A percentile compares a stretch with the other conserved stretches of the same genome.
Evolutionary conservation across 2,888 invertebrate genomes (phyloP).

Genomic region (Lasioglossum marginatum): DNA sequence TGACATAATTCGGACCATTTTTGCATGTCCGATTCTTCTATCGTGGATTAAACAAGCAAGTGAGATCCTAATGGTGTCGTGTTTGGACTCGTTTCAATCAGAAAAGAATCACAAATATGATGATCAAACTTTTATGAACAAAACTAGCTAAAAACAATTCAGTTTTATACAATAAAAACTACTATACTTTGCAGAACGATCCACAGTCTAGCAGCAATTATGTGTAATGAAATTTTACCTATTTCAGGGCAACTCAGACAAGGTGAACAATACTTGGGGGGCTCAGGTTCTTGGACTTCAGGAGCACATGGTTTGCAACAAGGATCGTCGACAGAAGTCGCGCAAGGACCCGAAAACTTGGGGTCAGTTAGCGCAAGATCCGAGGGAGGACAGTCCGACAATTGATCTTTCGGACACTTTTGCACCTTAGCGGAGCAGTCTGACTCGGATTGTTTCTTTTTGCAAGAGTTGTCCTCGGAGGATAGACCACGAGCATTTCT

Average conservation of each 20-base stretch:
- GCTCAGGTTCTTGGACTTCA: background rate
- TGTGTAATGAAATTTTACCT: slow-evolving; percentile 5
- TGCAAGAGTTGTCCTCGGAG: background rate
- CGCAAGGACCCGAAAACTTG: background rate
- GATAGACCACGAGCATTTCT: background rate
- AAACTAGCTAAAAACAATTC: no score
- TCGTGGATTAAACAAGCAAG: background rate
- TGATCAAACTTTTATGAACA: background rate
- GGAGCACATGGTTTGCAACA: background rate
- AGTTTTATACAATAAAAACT: background rate
- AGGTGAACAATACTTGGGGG: background rate
- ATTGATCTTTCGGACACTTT: background rate
- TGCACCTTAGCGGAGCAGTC: background rate
- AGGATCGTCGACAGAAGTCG: background rate
- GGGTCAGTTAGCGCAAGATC: background rate
- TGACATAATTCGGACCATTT: background rate
- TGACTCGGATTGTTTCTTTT: background rate
- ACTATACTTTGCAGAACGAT: no score
- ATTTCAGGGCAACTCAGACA: background rate
- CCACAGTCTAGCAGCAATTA: no score
- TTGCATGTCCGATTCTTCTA: background rate
- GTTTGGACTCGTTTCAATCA: background rate
- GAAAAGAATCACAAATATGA: no score
- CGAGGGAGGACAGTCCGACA: background rate
- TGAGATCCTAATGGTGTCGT: background rate